Evolutionary conservation across 2,797 vertebrate genomes (phyloP).

Genomic region (Apodemus agrarius): DNA sequence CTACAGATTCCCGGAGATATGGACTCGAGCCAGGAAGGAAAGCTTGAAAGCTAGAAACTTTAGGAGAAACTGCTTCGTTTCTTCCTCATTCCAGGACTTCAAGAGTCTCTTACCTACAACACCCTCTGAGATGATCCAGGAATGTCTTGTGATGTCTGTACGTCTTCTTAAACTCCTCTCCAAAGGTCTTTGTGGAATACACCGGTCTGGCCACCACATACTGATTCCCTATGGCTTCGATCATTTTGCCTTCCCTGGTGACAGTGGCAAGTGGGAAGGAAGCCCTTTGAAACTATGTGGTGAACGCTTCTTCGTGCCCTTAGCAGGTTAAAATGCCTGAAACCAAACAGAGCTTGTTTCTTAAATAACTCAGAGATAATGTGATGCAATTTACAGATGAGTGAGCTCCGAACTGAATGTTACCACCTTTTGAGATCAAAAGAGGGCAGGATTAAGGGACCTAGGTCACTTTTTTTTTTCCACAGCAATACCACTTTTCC

Average conservation of each 20-base stretch:
- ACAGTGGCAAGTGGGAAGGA: not conserved
- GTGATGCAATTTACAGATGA: conserved; percentile 84
- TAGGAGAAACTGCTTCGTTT: not conserved
- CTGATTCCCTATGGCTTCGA: conserved; percentile 89
- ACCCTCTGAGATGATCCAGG: conserved; percentile 90
- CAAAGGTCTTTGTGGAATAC: conserved; percentile 93
- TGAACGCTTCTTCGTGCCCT: conserved; percentile 72
- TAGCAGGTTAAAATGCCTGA: conserved; percentile 83
- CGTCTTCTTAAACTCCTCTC: conserved; percentile 90
- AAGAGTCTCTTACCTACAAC: conserved; percentile 91
- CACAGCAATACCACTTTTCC: conserved; percentile 64
- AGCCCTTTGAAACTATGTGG: conserved; percentile 63
- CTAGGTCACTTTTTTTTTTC: conserved; percentile 26
- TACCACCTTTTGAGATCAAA: conserved; percentile 88
- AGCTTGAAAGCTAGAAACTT: conserved; percentile 29
- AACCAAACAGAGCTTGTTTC: conserved; percentile 82
- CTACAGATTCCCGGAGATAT: not conserved
- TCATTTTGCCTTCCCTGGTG: conserved; percentile 84
- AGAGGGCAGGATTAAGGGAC: conserved; percentile 79
- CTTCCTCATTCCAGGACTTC: conserved; percentile 51
- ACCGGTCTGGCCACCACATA: conserved; percentile 93
- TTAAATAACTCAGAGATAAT: conserved; percentile 79
- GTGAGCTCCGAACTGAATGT: conserved; percentile 85
- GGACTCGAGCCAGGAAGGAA: conserved; percentile 58
- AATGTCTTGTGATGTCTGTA: conserved; percentile 90